Evolutionary conservation across 2,113 vertebrate genomes (phyloP), one percentile per base, ranked within the genome.

Genomic region (Scolopax mira): DNA sequence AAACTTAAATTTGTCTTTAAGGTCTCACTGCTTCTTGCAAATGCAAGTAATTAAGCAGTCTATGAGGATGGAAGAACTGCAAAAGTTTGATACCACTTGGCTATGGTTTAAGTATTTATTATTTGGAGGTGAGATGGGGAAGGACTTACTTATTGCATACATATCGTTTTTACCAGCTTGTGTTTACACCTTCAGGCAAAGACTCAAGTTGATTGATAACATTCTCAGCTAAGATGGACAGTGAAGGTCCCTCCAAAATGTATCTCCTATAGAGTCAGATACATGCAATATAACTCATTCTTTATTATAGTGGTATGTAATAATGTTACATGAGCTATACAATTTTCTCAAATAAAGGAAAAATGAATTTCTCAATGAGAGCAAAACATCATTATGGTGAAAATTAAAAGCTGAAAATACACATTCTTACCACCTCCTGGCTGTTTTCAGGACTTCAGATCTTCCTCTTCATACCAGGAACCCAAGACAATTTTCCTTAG

Each of bases 321-420:
- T 55, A 91, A 69, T 39, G 4, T 65, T 74, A 25, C 7, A 42
- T 67, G 42, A 48, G 4, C 6, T n/a, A 8, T 25, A 18, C 31
- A 33, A 52, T 13, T 24, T 25, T 51, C 57, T 25, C n/a, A 54
- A 58, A 84, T 11, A 91, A 79, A 55, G 7, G 7, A 39, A 42
- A 7, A 62, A 64, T n/a, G 0, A 55, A 48, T 70, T 35, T 46
- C 27, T 48, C 2, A 1, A 3, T 58, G 23, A 84, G 5, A 2
- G 5, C 2, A 46, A 77, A 94, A 70, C 8, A 57, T 1, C 7
- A 52, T 65, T 58, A 37, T 7, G 6, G 6, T 16, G 39, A 64
- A 84, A 78, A 67, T 58, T 31, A 54, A 22, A 78, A 67, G 8
- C 35, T 25, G 24, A 84, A 55, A 84, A 54, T 54, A 18, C 57